A percentile compares a stretch with the other conserved stretches of the same genome.
These are phyloP conservation scores for Vanessa tameamea DNA, from an alignment of 1,140 invertebrate species.

Conservation along the genomic window DNA sequence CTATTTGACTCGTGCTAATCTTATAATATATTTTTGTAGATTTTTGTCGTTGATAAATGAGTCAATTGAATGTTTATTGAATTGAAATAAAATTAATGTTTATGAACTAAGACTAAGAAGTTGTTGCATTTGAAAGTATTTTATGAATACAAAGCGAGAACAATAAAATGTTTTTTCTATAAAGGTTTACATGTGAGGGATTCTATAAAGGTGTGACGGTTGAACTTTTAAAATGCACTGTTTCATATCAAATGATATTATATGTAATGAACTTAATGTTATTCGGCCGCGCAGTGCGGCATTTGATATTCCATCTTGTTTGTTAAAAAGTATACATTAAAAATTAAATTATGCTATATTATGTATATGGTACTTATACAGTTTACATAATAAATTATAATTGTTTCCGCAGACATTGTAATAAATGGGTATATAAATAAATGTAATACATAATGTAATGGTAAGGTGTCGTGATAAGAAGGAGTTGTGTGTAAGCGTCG, in stretches of 20 bases:
- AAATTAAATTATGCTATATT: constrained; percentile 60
- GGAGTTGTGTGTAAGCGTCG: constrained; percentile 17
- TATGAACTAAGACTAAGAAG: constrained; percentile 78
- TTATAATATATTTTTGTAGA: constrained; percentile 80
- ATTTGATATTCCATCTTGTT: constrained; percentile 75
- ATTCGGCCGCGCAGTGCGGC: constrained; percentile 51
- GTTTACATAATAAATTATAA: constrained; percentile 52
- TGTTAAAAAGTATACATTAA: constrained; percentile 73
- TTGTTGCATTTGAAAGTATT: constrained; percentile 81
- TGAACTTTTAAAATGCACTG: constrained; percentile 61
- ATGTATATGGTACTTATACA: constrained; percentile 61
- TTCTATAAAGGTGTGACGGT: constrained; percentile 64
- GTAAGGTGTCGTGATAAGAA: constrained; percentile 44
- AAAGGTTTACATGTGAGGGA: constrained; percentile 77
- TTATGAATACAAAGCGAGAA: constrained; percentile 79
- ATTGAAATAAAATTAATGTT: constrained; percentile 77
- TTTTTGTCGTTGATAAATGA: constrained; percentile 79
- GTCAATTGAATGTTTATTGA: constrained; percentile 80
- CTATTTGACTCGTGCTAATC: constrained; percentile 74
- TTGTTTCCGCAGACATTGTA: constrained; percentile 53
- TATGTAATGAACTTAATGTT: constrained; percentile 64
- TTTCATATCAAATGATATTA: constrained; percentile 69
- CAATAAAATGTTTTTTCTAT: constrained; percentile 79
- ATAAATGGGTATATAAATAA: constrained; percentile 42
- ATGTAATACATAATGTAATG: constrained; percentile 41